phyloP scores from a whole-genome alignment of 2,797 vertebrate species.

The Lagorchestes hirsutus region DNA sequence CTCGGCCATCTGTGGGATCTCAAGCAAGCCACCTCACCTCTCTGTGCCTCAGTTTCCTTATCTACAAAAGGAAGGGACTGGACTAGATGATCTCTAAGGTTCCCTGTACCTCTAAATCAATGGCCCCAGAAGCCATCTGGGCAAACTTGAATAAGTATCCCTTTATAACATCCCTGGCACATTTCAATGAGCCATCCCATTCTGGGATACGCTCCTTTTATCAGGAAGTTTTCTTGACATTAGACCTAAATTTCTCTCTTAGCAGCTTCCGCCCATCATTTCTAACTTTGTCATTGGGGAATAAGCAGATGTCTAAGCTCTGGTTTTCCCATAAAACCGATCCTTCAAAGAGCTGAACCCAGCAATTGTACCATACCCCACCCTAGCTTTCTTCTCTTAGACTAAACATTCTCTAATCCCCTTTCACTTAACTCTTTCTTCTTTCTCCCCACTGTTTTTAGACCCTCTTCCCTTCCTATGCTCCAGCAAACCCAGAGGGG shows the following conservation, averaged over 20 bases:
- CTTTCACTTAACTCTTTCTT: background rate
- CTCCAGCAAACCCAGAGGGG: background rate
- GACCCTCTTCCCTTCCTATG: background rate
- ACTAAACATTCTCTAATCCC: background rate
- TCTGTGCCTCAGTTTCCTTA: background rate
- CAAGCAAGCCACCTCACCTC: background rate
- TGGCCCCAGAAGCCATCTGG: background rate
- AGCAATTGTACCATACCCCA: background rate
- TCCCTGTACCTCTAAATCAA: background rate
- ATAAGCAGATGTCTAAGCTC: background rate
- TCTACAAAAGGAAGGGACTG: background rate
- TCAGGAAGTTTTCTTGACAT: background rate
- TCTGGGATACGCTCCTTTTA: background rate
- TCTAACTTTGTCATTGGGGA: background rate
- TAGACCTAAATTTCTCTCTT: background rate
- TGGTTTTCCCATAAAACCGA: background rate
- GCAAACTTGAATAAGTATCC: background rate
- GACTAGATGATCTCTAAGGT: background rate
- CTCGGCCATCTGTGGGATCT: background rate
- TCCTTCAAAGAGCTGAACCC: background rate
- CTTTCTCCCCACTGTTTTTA: background rate
- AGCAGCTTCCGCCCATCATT: background rate
- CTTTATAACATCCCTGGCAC: background rate
- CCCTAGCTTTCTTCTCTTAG: background rate
- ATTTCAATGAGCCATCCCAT: background rate